Base-by-base conservation (phyloP, 2,113 vertebrate species). In the Acanthisitta chloris region DNA sequence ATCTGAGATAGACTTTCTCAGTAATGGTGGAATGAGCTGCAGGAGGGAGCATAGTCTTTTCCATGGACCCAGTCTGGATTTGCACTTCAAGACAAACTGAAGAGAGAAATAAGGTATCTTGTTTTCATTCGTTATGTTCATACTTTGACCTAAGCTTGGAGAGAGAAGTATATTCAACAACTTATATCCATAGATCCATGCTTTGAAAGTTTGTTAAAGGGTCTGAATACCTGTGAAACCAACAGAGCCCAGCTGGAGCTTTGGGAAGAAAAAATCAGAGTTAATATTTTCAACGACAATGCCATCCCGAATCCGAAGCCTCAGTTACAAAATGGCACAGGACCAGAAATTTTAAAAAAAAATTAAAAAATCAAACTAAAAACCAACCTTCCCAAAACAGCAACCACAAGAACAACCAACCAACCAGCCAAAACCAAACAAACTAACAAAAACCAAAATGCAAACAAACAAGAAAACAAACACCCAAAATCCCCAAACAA, bases 371-470 rank as follows among this genome's bases (percentile, higher is more conserved):
- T n/a, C n/a, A n/a, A n/a, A n/a, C n/a, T n/a, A n/a, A n/a, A n/a
- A n/a, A n/a, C n/a, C n/a, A n/a, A n/a, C n/a, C n/a, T n/a, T n/a
- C n/a, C n/a, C n/a, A n/a, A n/a, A n/a, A n/a, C n/a, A n/a, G n/a
- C n/a, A n/a, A n/a, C n/a, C n/a, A n/a, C n/a, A n/a, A n/a, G n/a
- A n/a, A n/a, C n/a, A n/a, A n/a, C n/a, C n/a, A n/a, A n/a, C n/a
- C n/a, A n/a, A n/a, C n/a, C n/a, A n/a, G n/a, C n/a, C 3, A 8
- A 42, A 28, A 58, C 1, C 5, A 9, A 17, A 51, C n/a, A n/a
- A n/a, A n/a, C n/a, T n/a, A n/a, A 31, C 6, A n/a, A 16, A 70
- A 25, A 48, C 24, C 7, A 55, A 28, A 49, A 28, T 8, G 6
- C 48, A 29, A 29, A 62, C 10, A 38, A 38, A n/a, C 17, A 12